Evolutionary conservation across 2,888 invertebrate species (phyloP).

Genomic region (Catocala nupta): DNA sequence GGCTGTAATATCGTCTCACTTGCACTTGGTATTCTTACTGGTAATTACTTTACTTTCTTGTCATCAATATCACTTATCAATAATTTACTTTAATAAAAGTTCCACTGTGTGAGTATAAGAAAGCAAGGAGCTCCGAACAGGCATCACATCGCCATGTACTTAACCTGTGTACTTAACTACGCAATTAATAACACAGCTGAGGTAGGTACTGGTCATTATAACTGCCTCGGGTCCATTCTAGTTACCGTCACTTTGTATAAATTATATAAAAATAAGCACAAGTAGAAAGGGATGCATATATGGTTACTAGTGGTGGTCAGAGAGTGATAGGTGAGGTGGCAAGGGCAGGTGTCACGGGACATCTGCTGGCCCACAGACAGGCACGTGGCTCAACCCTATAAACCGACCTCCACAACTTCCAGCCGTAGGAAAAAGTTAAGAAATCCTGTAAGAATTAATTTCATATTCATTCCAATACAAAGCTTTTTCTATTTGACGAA

Average conservation of each 20-base stretch:
- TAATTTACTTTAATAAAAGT: no score
- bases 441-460: conserved; percentile 68
- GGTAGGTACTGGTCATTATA: conserved; percentile 77
- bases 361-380: conserved; percentile 80
- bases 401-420: conserved; percentile 71
- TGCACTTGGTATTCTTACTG: no score
- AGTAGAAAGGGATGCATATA: conserved; percentile 72
- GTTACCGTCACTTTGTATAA: conserved; percentile 86
- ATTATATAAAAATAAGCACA: conserved; percentile 86
- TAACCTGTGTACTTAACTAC: conserved; percentile 45
- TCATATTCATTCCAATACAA: conserved; percentile 1
- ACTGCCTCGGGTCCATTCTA: conserved; percentile 83
- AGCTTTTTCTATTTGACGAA: no score
- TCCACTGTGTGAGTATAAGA: background rate
- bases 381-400: conserved; percentile 85
- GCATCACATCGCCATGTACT: conserved; percentile 21
- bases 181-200: conserved; percentile 73
- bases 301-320: conserved; percentile 62
- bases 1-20: no score
- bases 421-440: conserved; percentile 74
- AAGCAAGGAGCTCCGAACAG: no score
- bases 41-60: no score
- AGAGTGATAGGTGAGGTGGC: conserved; percentile 78
- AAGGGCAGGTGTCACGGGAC: conserved; percentile 85
- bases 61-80: no score